phyloP scores from a whole-genome alignment of 2,797 vertebrate genomes.

The Pseudopleuronectes americanus region DNA sequence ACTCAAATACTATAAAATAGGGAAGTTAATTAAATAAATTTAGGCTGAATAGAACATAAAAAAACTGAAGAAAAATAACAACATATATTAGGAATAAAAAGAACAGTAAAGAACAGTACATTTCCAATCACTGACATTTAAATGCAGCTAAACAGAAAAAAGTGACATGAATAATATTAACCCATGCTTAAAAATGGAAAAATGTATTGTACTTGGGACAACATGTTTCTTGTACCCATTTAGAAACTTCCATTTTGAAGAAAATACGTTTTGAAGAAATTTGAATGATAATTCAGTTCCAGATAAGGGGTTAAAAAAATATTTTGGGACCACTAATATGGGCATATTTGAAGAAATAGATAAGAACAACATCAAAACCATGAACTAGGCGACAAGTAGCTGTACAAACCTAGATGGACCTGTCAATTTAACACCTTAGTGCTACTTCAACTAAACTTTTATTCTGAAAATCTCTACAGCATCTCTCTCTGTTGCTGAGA shows the following conservation, averaged over 20 bases:
- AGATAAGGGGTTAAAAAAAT: not conserved
- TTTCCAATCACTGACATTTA: no score
- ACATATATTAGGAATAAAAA: no score
- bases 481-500: not conserved
- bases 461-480: slow-evolving; percentile 21
- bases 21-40: no score
- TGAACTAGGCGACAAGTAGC: not conserved
- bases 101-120: no score
- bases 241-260: no score
- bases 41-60: no score
- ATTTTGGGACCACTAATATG: not conserved
- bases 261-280: not conserved
- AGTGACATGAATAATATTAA: no score
- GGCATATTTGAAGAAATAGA: not conserved
- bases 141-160: no score
- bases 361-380: not conserved
- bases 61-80: no score
- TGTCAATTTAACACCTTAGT: not conserved
- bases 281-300: not conserved
- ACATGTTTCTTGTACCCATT: no score
- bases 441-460: not conserved
- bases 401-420: not conserved
- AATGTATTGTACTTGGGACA: no score
- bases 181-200: no score
- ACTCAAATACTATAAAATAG: not conserved